Base-by-base conservation (phyloP, 2,113 vertebrate genomes). In the Zingel zingel region DNA sequence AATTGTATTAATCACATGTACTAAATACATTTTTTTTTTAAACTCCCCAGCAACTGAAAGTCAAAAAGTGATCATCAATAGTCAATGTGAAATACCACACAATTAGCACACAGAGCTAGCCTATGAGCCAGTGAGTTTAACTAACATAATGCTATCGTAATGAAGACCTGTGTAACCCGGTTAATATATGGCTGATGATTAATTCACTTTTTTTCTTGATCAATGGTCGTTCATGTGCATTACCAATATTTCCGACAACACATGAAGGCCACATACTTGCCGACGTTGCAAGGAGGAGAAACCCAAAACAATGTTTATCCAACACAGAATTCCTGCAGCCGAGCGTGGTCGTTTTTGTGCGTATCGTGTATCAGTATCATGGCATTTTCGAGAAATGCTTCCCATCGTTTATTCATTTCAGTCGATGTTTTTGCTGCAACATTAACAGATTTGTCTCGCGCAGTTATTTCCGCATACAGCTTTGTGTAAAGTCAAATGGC, bases 181-280 rank as follows among this genome's bases (percentile, higher is more conserved):
- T 25, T 10, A 21, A 4, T 10, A 11, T 43, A 1, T 14, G 12
- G n/a, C 27, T 30, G 5, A 39, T 39, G 36, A 39, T 39, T 9
- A 39, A 30, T 74, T 14, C 0, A 4, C 45, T 9, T 3, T 30
- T 25, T 19, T 8, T 48, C 25, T 19, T 48, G 33, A 36, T 47
- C 7, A 25, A 33, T 21, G 2, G 9, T 43, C 3, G 18, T 39
- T 66, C 30, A 2, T 43, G 16, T 11, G 30, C 2, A 43, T 15
- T 5, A 3, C 0, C 2, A 0, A 18, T 25, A 53, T 77, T 62
- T 86, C 75, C 81, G 25, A 74, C 63, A 14, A 64, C 23, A 45
- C 66, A 0, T 80, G 66, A 93, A 93, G 5, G 86, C 71, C 21
- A 45, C 92, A 21, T 2, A 3, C 23, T 53, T 45, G 78, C 48